phyloP scores from a whole-genome alignment of 2,888 invertebrate species.

The Nephrocerus scutellatus region DNA sequence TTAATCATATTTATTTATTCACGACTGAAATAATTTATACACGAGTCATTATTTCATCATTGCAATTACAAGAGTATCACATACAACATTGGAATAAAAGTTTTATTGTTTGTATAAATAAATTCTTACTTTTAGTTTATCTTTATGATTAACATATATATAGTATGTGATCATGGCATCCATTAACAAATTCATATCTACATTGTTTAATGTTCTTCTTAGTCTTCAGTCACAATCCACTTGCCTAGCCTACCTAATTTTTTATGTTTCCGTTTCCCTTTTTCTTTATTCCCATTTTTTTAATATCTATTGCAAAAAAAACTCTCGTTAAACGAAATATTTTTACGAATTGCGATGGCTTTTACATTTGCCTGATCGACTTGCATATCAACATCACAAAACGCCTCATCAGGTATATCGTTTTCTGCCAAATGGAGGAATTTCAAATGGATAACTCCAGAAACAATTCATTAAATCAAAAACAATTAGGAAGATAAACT shows the following conservation, averaged over 20 bases:
- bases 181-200: too few species aligned
- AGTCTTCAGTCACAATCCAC: too few species aligned
- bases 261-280: conserved; percentile 4
- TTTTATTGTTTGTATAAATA: too few species aligned
- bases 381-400: too few species aligned
- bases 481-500: conserved; percentile 35
- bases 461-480: conserved; percentile 49
- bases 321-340: too few species aligned
- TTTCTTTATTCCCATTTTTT: conserved; percentile 17
- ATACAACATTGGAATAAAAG: not conserved
- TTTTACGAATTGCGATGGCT: too few species aligned
- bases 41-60: not conserved
- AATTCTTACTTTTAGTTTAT: too few species aligned
- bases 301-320: conserved; percentile 4
- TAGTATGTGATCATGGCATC: too few species aligned
- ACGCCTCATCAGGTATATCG: conserved; percentile 68
- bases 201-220: too few species aligned
- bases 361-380: conserved; percentile 15
- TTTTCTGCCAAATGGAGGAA: conserved; percentile 80
- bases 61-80: not conserved
- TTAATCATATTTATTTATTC: conserved; percentile 4
- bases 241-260: conserved; percentile 4
- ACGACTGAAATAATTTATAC: not conserved
- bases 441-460: conserved; percentile 70
- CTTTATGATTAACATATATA: too few species aligned